Evolutionary conservation across 92 coral and sea anemone genomes (phyloP), one percentile per base, ranked within the genome.

Genomic region (Plumapathes pennacea): DNA sequence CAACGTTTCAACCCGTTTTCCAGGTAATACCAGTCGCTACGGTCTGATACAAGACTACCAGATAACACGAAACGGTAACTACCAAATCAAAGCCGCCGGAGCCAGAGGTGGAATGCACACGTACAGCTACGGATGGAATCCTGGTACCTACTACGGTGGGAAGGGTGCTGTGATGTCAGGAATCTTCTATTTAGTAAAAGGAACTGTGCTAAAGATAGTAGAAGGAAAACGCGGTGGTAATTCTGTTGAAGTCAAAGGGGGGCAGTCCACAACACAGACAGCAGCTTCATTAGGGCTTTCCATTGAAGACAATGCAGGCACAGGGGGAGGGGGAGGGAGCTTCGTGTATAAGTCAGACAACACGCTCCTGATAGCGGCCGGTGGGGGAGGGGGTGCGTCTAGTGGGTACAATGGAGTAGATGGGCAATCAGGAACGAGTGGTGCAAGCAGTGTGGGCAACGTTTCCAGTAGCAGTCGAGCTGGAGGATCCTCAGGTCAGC

Each of bases 401-500:
- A 13, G 39, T 2, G 62, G 62, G 5, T 54, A 54, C 24, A 25
- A 54, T 25, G 62, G 62, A 37, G 45, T 12, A 11, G 46, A 31
- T 54, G 62, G 62, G 12, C 62, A 54, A 25, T 9, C 29, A 23
- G 47, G 46, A 12, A 30, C 48, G 10, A 30, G 37, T 28, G 62
- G 62, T n/a, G 4, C 75, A 5, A 29, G 58, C 13, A 79, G 85
- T 58, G 25, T 8, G 4, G 85, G 85, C 17, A 59, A 10, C 10
- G 11, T 0, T 1, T 10, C 64, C 14, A 15, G 42, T 7, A 3
- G 14, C 1, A 10, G 8, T n/a, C 80, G 85, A 14, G 56, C 60
- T 1, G 86, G 86, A 10, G 86, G 86, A 0, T n/a, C 48, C 4
- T 51, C 62, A 15, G 86, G 86, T 20, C 71, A 72, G 19, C 86